A percentile compares a stretch with the other conserved stretches of the same genome.
Evolutionary conservation across 1,140 invertebrate genomes (phyloP).

Genomic region (Bombus pyrosoma): DNA sequence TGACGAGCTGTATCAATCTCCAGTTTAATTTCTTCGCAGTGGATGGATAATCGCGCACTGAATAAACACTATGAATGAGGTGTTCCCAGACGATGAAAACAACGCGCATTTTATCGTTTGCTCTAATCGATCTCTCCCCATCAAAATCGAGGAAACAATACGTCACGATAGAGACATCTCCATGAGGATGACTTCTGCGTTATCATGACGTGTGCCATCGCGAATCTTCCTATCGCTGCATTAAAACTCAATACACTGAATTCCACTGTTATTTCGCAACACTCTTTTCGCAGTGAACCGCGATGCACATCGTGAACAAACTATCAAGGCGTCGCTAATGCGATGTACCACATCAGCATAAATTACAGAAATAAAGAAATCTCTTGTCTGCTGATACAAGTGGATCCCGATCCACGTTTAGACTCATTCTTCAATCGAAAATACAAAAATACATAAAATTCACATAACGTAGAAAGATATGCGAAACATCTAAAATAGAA

Average conservation of each 20-base stretch:
- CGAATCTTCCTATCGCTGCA: too few species aligned
- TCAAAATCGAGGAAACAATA: background rate
- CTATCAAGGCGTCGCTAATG: too few species aligned
- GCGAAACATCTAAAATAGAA: too few species aligned
- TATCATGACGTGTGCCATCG: background rate
- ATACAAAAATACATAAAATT: too few species aligned
- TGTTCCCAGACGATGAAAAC: background rate
- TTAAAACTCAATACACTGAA: background rate
- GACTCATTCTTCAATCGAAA: too few species aligned
- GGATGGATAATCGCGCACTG: background rate
- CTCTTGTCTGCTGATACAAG: too few species aligned
- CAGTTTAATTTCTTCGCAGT: background rate
- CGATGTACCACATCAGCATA: too few species aligned
- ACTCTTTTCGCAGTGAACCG: background rate
- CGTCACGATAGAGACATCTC: background rate
- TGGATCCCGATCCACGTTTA: too few species aligned
- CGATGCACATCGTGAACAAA: too few species aligned
- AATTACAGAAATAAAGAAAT: too few species aligned
- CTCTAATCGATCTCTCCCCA: background rate
- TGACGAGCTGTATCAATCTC: too few species aligned
- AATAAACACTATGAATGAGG: background rate
- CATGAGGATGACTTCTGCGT: background rate
- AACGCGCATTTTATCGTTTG: background rate
- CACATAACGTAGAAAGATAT: too few species aligned
- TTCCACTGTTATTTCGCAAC: slow-evolving; percentile 1